phyloP scores from a whole-genome alignment of 2,888 invertebrate genomes.

The Agrypnus murinus region DNA sequence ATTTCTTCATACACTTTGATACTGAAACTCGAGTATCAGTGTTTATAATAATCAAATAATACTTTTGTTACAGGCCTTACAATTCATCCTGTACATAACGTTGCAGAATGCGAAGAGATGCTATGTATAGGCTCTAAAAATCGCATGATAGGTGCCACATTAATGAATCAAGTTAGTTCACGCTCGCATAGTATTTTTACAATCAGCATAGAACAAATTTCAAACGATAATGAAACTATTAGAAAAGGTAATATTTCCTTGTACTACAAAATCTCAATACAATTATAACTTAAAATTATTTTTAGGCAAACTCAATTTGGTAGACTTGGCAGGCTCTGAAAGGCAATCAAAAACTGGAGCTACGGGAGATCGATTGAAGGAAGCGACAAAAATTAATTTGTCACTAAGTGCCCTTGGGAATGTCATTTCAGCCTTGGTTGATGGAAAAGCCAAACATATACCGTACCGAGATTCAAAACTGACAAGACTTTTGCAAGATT shows the following conservation, averaged over 20 bases:
- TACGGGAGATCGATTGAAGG: slow-evolving; percentile 87
- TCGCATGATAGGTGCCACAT: slow-evolving; percentile 87
- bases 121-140: slow-evolving; percentile 86
- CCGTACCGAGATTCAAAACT: slow-evolving; percentile 91
- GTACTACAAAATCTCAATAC: too few relatives aligned
- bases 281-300: too few relatives aligned
- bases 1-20: too few relatives aligned
- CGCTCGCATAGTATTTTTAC: slow-evolving; percentile 93
- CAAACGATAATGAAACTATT: slow-evolving; percentile 70
- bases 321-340: slow-evolving; percentile 93
- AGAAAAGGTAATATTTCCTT: slow-evolving; percentile 67
- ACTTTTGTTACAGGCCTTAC: slow-evolving; percentile 74
- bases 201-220: slow-evolving; percentile 87
- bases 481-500: slow-evolving; percentile 86
- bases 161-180: slow-evolving; percentile 92
- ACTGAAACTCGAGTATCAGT: too few relatives aligned
- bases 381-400: slow-evolving; percentile 92
- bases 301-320: slow-evolving; percentile 85
- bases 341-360: slow-evolving; percentile 90
- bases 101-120: slow-evolving; percentile 83
- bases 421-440: slow-evolving; percentile 91
- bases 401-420: slow-evolving; percentile 91
- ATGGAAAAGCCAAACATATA: slow-evolving; percentile 86
- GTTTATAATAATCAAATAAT: too few relatives aligned
- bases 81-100: slow-evolving; percentile 85